A percentile compares a stretch with the other conserved stretches of the same genome.
These are phyloP conservation scores for Parelbella ahira DNA, from an alignment of 2,888 invertebrate species.

Conservation along the genomic window DNA sequence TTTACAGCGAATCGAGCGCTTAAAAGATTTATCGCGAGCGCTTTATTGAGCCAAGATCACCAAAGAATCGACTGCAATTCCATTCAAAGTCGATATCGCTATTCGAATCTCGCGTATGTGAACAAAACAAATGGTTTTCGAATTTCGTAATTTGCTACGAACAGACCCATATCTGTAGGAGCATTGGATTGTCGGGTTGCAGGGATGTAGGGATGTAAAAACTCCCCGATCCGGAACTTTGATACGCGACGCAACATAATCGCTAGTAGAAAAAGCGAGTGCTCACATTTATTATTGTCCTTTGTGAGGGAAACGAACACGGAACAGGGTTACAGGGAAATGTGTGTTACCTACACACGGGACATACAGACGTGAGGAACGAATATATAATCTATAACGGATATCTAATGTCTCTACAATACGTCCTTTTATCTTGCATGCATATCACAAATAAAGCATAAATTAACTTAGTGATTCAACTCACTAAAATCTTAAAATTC, in stretches of 20 bases:
- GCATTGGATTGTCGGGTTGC: background rate
- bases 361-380: slow-evolving; percentile 29
- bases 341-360: slow-evolving; percentile 31
- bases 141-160: slow-evolving; percentile 32
- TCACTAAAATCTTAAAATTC: too few relatives aligned
- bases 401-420: too few relatives aligned
- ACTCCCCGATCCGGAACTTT: slow-evolving; percentile 35
- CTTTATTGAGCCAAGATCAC: slow-evolving; percentile 3
- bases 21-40: background rate
- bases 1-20: too few relatives aligned
- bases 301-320: slow-evolving; percentile 52
- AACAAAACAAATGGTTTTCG: slow-evolving; percentile 33
- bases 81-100: slow-evolving; percentile 18
- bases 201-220: slow-evolving; percentile 28
- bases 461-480: too few relatives aligned
- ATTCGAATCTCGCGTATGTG: slow-evolving; percentile 27
- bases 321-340: slow-evolving; percentile 44
- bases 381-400: too few relatives aligned
- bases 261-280: slow-evolving; percentile 36
- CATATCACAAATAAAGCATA: too few relatives aligned
- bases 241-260: slow-evolving; percentile 39
- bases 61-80: slow-evolving; percentile 21
- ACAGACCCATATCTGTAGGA: slow-evolving; percentile 31
- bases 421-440: too few relatives aligned
- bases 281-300: slow-evolving; percentile 55